Evolutionary conservation across 2,888 invertebrate species (phyloP), one percentile per base, ranked within the genome.

Genomic region (Nasonia oneida): DNA sequence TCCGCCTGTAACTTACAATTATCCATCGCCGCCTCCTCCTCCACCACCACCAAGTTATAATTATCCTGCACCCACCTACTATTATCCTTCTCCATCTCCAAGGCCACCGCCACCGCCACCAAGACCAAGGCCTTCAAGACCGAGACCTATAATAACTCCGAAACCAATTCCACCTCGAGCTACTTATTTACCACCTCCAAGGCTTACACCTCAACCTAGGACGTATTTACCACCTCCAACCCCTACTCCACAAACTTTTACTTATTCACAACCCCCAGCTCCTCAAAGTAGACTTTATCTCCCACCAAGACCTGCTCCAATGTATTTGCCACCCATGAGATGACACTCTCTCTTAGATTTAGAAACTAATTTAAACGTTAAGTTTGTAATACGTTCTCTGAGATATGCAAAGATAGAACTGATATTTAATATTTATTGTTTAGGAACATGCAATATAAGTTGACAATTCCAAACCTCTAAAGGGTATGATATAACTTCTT

Each of bases 311-410:
- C 88, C 86, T 14, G 61, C 84, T 2, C 87, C 87, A 70, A 81
- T 81, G 85, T 86, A 83, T 76, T 81, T 83, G 42, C 89, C 89
- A 70, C 89, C 88, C 14, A 39, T 84, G 57, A 86, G 85, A 71
- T 87, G 77, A 87, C 29, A 80, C 3, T 64, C 33, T 18, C 18
- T 67, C 3, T 3, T 64, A 74, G n/a, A 61, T 2, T 74, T 61
- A 74, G 61, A 29, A 77, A 15, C 12, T 64, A 78, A 78, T 81
- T 73, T 70, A 33, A 39, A 23, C 57, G 8, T 71, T 37, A 39
- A 50, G 50, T 18, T 70, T 79, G 1, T 33, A 29, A 67, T 8
- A 14, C 67, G 67, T 67, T 67, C n/a, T 3, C 33, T 23, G 61
- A 23, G 23, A 61, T 23, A 23, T 61, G 10, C 2, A 3, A 67